phyloP scores from a whole-genome alignment of 2,888 invertebrate species.

The Rhopalosiphum nymphaeae region DNA sequence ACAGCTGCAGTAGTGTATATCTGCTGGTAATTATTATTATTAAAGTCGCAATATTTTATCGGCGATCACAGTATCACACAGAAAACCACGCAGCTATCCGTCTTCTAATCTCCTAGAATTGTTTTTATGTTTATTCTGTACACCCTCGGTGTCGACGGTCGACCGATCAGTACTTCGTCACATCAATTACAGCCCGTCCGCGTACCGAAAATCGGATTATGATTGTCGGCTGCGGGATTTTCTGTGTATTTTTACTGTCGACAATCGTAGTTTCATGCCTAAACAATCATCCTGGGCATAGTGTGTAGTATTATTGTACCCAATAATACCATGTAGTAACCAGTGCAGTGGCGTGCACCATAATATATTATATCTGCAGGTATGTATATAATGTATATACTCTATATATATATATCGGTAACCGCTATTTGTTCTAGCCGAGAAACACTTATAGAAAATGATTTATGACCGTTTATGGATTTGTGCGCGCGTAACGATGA shows the following conservation, averaged over 20 bases:
- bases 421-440: constrained; percentile 27
- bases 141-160: background rate
- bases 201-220: background rate
- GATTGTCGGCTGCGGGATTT: background rate
- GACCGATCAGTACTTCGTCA: constrained; percentile 2
- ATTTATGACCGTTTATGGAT: constrained; percentile 50
- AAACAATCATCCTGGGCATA: background rate
- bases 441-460: constrained; percentile 47
- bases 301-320: background rate
- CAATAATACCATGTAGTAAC: background rate
- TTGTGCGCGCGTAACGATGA: constrained; percentile 30
- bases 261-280: background rate
- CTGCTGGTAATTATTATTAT: background rate
- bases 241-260: background rate
- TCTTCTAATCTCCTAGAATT: background rate
- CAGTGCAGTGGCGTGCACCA: background rate
- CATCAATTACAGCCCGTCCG: background rate
- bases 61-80: background rate
- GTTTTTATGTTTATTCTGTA: background rate
- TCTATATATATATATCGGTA: background rate
- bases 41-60: background rate
- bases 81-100: background rate
- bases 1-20: background rate
- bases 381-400: background rate
- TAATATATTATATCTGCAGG: background rate